A percentile compares a stretch with the other conserved stretches of the same genome.
These are phyloP conservation scores for Patella caerulea DNA, from an alignment of 2,888 invertebrate genomes.

Conservation along the genomic window DNA sequence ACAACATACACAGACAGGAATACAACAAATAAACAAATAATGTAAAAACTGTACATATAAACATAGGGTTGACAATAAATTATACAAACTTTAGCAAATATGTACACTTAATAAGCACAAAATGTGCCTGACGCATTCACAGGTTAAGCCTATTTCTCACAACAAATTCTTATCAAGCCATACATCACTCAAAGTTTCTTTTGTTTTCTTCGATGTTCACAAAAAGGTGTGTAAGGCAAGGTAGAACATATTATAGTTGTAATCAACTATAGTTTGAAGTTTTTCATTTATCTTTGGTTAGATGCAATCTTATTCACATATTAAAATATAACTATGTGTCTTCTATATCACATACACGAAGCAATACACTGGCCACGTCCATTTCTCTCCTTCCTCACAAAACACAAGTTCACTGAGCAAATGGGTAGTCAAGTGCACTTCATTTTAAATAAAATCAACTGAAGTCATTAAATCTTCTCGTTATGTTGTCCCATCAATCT, in stretches of 20 bases:
- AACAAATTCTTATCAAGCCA: slow-evolving; percentile 4
- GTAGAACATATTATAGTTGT: not conserved
- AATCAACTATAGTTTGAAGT: slow-evolving; percentile 5
- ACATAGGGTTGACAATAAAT: slow-evolving; percentile 9
- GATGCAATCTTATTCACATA: not conserved
- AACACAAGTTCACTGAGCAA: slow-evolving; percentile 4
- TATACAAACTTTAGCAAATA: slow-evolving; percentile 9
- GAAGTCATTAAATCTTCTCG: not conserved
- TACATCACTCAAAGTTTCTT: not conserved
- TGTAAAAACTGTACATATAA: slow-evolving; percentile 11
- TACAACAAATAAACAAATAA: not conserved
- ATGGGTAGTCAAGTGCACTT: slow-evolving; percentile 7
- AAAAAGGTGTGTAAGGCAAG: slow-evolving; percentile 6
- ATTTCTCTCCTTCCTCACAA: not conserved
- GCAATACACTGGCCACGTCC: no score
- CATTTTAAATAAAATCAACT: slow-evolving; percentile 1
- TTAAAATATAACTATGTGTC: not conserved
- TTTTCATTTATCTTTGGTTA: not conserved
- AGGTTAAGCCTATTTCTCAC: not conserved
- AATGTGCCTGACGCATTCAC: no score
- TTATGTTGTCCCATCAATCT: no score
- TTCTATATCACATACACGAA: not conserved
- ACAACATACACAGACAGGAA: not conserved
- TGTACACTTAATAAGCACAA: not conserved
- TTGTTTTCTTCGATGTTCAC: slow-evolving; percentile 8